Conservation (phyloP, 2,113 vertebrate species). For the Balaenoptera acutorostrata region DNA sequence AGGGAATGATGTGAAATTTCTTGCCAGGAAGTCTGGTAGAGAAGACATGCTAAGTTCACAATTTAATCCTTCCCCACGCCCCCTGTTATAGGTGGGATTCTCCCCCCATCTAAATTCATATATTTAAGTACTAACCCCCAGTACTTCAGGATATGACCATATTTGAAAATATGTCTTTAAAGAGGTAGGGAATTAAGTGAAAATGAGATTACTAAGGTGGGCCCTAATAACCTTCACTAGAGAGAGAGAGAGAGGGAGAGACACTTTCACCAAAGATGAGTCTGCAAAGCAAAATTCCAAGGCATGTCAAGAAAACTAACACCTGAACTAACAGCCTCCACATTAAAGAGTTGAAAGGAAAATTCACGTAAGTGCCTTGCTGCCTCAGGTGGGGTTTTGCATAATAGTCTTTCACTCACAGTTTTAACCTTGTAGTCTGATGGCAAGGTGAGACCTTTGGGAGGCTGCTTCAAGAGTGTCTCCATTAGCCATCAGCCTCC, state of each 20-base stretch:
- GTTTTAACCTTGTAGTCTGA: not conserved
- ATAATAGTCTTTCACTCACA: not conserved
- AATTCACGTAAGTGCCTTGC: not conserved
- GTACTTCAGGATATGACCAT: not conserved
- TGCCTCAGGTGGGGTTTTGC: not conserved
- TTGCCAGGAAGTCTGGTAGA: not conserved
- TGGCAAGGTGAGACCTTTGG: not conserved
- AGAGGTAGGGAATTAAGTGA: not conserved
- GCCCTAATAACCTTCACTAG: not conserved
- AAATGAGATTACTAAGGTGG: not conserved
- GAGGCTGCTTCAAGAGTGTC: not conserved
- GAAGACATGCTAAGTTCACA: not conserved
- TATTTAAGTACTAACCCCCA: not conserved
- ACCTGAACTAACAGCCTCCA: not conserved
- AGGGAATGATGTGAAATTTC: not conserved
- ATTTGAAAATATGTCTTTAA: not conserved
- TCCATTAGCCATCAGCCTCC: not conserved
- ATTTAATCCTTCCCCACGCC: not conserved
- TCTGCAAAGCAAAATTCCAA: not conserved
- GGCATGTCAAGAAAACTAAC: not conserved
- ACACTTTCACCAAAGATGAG: not conserved
- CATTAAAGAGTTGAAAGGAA: not conserved
- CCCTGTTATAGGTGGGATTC: not conserved
- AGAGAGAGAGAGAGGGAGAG: not conserved
- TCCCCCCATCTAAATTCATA: not conserved